Evolutionary conservation across 2,113 vertebrate genomes (phyloP).

Genomic region (Speoplatyrhinus poulsoni): DNA sequence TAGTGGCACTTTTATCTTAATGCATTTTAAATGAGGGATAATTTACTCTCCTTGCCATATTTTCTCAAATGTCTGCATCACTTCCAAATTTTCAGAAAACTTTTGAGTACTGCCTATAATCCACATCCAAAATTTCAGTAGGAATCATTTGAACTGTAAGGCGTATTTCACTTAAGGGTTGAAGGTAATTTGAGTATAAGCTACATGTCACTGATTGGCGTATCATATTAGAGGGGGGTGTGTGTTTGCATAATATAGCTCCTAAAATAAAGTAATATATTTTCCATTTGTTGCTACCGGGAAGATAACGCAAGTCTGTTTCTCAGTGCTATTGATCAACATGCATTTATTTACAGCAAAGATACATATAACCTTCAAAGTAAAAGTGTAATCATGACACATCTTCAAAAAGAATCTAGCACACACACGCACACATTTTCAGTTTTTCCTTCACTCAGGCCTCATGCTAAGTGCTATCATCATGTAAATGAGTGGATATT

Average conservation of each 20-base stretch:
- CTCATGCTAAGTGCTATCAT: slow-evolving; percentile 89
- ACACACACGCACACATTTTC: slow-evolving; percentile 82
- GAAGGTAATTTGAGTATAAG: too few relatives aligned
- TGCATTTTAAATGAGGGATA: slow-evolving; percentile 95
- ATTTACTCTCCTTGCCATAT: slow-evolving; percentile 64
- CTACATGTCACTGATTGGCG: too few relatives aligned
- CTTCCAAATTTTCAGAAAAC: slow-evolving; percentile 62
- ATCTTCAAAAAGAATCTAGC: slow-evolving; percentile 87
- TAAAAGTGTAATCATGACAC: slow-evolving; percentile 86
- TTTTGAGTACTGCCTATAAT: slow-evolving; percentile 22
- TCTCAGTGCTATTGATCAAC: slow-evolving; percentile 87
- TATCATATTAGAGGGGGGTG: too few relatives aligned
- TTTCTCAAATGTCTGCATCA: slow-evolving; percentile 50
- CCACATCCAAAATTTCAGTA: slow-evolving; percentile 31
- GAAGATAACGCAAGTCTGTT: slow-evolving; percentile 49
- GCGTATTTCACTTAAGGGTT: too few relatives aligned
- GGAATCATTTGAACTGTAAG: background rate
- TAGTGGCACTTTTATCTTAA: slow-evolving; percentile 95
- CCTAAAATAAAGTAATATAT: background rate
- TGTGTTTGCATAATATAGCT: background rate
- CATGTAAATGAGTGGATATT: slow-evolving; percentile 87
- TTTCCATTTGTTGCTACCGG: background rate
- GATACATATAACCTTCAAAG: slow-evolving; percentile 88
- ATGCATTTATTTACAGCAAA: slow-evolving; percentile 96
- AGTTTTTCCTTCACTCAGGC: slow-evolving; percentile 89